Evolutionary conservation across 2,113 vertebrate genomes (phyloP), one percentile per base, ranked within the genome.

Genomic region (Eonycteris spelaea): DNA sequence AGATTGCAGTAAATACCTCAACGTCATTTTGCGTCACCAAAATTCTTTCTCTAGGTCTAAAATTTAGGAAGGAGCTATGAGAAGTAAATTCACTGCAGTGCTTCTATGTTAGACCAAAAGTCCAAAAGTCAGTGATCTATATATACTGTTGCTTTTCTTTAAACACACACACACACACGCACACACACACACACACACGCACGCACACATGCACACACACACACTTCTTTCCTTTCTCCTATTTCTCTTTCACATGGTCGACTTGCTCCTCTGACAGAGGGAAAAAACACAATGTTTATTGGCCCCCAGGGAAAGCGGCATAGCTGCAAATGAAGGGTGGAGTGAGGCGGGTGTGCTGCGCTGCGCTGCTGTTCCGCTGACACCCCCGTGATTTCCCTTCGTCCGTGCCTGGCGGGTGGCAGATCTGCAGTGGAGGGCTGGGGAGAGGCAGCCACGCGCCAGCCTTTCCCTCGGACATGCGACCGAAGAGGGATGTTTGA

Each of bases 1-100:
- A 85, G 89, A n/a, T 82, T 94, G 89, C 53, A 92, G 51, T 53
- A 71, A 28, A 45, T 53, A 35, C 13, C 22, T 78, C 45, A 63
- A 94, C 77, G 55, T 40, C 38, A 59, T 48, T 80, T 57, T 48
- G 6, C 48, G 40, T 67, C 12, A 38, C 24, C 15, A 45, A 61
- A 95, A 48, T 61, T 57, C 24, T 63, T 88, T 89, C 18, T n/a
- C 30, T 57, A 79, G 12, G 0, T 91, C 51, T 57, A 87, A 90
- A 73, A 57, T 61, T n/a, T 12, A 38, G 7, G 85, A 80, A 75
- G 38, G 24, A 65, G 14, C 8, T 4, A 12, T 2, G 30, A 45
- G 33, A 57, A 33, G 38, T 43, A 26, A 77, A 68, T 53, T 65
- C 40, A n/a, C 16, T 18, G 16, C 9, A 28, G 2, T 38, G 55